Percentiles rank a stretch among this genome's conserved stretches.
phyloP scores from a whole-genome alignment of 2,888 invertebrate species.

The Lepeophtheirus nordmannii region DNA sequence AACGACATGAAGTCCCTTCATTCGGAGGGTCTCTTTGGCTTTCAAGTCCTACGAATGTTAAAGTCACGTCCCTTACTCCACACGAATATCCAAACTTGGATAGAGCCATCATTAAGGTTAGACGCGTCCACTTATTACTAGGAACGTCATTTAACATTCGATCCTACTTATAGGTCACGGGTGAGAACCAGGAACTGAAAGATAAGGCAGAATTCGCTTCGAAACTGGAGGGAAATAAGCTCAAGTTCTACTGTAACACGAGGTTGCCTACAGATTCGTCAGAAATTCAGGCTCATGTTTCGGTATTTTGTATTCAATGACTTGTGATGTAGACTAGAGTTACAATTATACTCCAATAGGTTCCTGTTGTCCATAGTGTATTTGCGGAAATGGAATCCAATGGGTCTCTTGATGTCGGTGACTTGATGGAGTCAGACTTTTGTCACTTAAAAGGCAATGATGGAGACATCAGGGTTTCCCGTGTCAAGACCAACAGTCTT shows the following conservation, averaged over 20 bases:
- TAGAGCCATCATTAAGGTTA: conserved; percentile 3
- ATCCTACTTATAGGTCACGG: neutral
- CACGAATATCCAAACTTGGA: conserved; percentile 19
- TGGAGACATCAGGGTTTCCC: neutral
- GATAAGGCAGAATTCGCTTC: neutral
- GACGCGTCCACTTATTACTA: neutral
- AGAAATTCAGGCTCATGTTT: neutral
- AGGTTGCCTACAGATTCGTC: neutral
- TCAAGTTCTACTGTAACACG: neutral
- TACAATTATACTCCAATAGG: neutral
- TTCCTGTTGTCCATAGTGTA: conserved; percentile 17
- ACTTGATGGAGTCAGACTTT: conserved; percentile 18
- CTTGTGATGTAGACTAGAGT: neutral
- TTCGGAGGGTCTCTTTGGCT: neutral
- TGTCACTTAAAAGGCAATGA: neutral
- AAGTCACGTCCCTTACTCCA: neutral
- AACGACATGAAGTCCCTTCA: neutral
- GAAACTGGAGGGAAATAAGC: neutral
- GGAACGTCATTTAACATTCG: neutral
- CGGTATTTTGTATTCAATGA: neutral
- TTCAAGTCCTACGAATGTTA: neutral
- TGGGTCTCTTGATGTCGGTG: conserved; percentile 1
- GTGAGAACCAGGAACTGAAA: neutral
- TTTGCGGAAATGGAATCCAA: neutral
- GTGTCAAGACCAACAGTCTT: conserved; percentile 14